phyloP scores from a whole-genome alignment of 2,797 vertebrate species.

The Pipistrellus pygmaeus region DNA sequence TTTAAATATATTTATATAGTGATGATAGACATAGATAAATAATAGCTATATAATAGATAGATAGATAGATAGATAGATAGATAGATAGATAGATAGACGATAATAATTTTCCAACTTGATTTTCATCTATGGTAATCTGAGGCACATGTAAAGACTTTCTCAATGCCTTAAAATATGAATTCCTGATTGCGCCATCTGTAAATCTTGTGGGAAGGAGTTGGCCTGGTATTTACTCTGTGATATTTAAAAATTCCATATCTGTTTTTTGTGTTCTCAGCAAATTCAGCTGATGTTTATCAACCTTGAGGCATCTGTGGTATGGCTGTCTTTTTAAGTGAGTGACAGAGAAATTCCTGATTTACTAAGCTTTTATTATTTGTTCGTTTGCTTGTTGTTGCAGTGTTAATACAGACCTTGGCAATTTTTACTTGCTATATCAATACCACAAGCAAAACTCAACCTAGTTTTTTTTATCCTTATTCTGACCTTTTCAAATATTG shows the following conservation, averaged over 20 bases:
- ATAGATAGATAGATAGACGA: not conserved
- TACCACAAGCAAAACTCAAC: not conserved
- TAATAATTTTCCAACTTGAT: slow-evolving; percentile 6
- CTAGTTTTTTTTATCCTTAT: not conserved
- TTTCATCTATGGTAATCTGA: not conserved
- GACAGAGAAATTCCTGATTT: slow-evolving; percentile 9
- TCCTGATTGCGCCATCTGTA: not conserved
- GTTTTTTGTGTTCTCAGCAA: not conserved
- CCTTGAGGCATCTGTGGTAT: not conserved
- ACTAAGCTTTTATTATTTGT: not conserved
- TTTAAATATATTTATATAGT: not conserved
- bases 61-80: not conserved
- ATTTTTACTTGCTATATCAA: not conserved
- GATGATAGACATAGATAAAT: not conserved
- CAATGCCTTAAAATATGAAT: not conserved
- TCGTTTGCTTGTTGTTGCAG: not conserved
- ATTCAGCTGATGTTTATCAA: not conserved
- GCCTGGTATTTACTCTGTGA: not conserved
- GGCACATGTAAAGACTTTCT: not conserved
- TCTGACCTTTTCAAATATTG: slow-evolving; percentile 8
- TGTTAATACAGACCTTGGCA: slow-evolving; percentile 43
- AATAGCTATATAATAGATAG: not conserved
- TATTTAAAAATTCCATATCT: not conserved
- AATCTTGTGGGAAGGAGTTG: not conserved
- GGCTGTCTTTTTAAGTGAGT: not conserved